Base-by-base conservation (phyloP, 2,113 vertebrate species). In the Pollimyrus isidori region DNA sequence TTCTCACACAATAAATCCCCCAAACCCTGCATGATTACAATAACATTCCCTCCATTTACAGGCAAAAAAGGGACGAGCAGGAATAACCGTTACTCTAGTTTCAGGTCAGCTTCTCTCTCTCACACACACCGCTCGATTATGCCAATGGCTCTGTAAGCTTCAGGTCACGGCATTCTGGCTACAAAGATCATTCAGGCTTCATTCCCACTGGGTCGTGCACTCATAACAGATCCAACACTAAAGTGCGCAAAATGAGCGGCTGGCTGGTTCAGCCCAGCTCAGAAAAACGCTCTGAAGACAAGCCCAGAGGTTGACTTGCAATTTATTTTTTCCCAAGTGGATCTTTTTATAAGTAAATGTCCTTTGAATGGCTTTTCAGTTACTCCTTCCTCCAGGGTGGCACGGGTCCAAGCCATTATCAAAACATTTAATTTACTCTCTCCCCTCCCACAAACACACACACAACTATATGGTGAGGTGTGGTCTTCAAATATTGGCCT, bases 381-480 rank as follows among this genome's bases (percentile, higher is more conserved):
- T 90, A 65, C 23, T 11, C 84, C 90, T 90, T 91, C 88, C 93
- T 91, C 89, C 49, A 90, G 92, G 90, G 89, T 93, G 93, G 92
- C 91, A 90, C 46, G 23, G 90, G 48, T 90, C 90, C 91, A 92
- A 91, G 92, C 86, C 88, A 92, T 94, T 91, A 91, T 93, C 92
- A 91, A 91, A 92, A 93, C 42, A 85, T 48, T 48, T 35, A 39
- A 39, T 39, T 35, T 76, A 76, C 3, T 10, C 62, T 1, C n/a
- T n/a, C 11, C 0, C n/a, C n/a, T 0, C 50, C 42, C 9, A 35
- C 62, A 30, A n/a, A 73, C 65, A 35, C 65, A 73, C 69, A 39
- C 15, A 42, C 73, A 80, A 1, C 11, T 15, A 15, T 19, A 39
- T 15, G 19, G 73, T 80, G 35, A 39, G 69, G 69, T 76, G 35